These are phyloP conservation scores for Ceyx melanurus DNA, from an alignment of 2,113 vertebrate species.

Conservation along the genomic window DNA sequence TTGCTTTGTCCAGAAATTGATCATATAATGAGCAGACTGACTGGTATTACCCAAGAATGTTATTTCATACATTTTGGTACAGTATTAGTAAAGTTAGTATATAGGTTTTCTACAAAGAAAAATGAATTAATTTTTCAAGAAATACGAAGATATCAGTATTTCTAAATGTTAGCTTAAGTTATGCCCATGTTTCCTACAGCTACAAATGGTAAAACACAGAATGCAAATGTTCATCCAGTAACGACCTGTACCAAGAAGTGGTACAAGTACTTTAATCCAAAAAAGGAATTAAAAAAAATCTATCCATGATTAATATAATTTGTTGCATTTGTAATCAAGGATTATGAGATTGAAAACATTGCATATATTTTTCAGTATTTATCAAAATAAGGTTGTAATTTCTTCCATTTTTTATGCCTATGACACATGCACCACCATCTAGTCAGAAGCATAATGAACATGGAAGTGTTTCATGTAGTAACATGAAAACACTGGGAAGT, in stretches of 20 bases:
- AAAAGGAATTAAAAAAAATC: background rate
- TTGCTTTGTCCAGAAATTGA: background rate
- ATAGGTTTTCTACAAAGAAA: background rate
- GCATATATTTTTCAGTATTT: slow-evolving; percentile 20
- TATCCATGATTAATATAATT: background rate
- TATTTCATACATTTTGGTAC: background rate
- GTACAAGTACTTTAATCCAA: background rate
- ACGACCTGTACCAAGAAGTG: background rate
- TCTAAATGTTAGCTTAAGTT: background rate
- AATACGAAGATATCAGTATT: background rate
- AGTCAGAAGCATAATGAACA: slow-evolving; percentile 38
- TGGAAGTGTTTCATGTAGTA: slow-evolving; percentile 5
- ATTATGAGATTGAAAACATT: slow-evolving; percentile 24
- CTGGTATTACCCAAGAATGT: background rate
- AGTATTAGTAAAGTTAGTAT: background rate
- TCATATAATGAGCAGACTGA: background rate
- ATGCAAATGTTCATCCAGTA: background rate
- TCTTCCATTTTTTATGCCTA: background rate
- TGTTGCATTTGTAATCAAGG: background rate
- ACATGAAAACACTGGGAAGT: background rate
- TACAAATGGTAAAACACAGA: background rate
- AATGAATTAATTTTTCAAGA: background rate
- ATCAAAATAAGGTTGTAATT: slow-evolving; percentile 57
- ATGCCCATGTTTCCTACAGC: background rate
- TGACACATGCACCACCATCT: slow-evolving; percentile 17